Conservation (phyloP, 1,140 invertebrate species). For the Drosophila malerkotliana region DNA sequence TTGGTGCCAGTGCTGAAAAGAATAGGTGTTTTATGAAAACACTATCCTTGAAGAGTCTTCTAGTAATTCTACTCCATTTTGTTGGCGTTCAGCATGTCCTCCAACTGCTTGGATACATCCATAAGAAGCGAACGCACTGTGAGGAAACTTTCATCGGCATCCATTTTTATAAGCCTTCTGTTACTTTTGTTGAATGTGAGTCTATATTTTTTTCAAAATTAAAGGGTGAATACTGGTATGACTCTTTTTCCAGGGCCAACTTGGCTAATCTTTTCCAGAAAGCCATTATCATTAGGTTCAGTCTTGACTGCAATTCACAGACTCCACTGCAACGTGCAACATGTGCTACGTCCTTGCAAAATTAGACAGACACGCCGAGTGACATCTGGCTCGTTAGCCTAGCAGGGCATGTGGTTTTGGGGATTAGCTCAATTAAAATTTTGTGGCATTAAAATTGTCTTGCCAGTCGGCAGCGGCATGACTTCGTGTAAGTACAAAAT, state of each 20-base stretch:
- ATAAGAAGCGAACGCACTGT: constrained; percentile 17
- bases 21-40: background rate
- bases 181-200: constrained; percentile 3
- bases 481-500: constrained; percentile 24
- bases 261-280: constrained; percentile 51
- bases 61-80: constrained; percentile 38
- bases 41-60: background rate
- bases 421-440: constrained; percentile 81
- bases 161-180: constrained; percentile 17
- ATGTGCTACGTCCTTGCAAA: constrained; percentile 35
- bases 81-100: constrained; percentile 27
- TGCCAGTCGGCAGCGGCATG: constrained; percentile 38
- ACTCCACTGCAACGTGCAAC: constrained; percentile 34
- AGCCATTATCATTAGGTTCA: constrained; percentile 74
- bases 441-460: constrained; percentile 72
- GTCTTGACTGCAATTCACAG: constrained; percentile 47
- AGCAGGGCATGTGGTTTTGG: constrained; percentile 60
- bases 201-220: background rate
- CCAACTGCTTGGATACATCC: constrained; percentile 32
- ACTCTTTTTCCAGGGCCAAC: constrained; percentile 45
- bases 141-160: constrained; percentile 44
- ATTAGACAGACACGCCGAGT: constrained; percentile 53
- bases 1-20: constrained; percentile 22
- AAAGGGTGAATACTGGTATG: constrained; percentile 4
- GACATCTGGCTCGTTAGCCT: constrained; percentile 73